These are phyloP conservation scores for Gallinago media DNA, from an alignment of 2,113 vertebrate genomes.

Conservation along the genomic window DNA sequence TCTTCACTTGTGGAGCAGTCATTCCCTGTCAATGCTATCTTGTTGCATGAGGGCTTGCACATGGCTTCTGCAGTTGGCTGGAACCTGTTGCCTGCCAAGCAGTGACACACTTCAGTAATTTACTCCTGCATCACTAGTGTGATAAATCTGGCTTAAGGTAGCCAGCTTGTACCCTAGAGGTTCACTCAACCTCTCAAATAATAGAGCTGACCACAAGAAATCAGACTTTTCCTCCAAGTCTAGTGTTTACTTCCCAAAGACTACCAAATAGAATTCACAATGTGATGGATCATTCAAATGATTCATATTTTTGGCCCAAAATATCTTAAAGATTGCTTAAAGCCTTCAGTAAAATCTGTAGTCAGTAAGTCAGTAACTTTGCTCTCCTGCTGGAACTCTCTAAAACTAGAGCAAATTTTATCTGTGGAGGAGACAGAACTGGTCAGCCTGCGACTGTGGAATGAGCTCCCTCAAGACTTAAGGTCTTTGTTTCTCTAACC, in stretches of 20 bases:
- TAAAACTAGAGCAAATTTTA: background rate
- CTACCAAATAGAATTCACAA: background rate
- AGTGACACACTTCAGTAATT: background rate
- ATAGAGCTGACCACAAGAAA: background rate
- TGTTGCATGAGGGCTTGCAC: background rate
- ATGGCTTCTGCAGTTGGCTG: background rate
- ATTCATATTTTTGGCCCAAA: background rate
- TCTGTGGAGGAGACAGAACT: background rate
- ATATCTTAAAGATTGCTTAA: background rate
- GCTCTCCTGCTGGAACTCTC: background rate
- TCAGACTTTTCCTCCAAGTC: background rate
- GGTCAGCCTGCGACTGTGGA: background rate
- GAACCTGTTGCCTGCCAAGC: background rate
- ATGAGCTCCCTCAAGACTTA: background rate
- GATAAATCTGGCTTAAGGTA: background rate
- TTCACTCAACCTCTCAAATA: background rate
- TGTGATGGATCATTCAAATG: background rate
- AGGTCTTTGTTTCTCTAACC: background rate
- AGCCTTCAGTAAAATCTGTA: background rate
- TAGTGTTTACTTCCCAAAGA: background rate
- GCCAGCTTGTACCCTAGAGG: background rate
- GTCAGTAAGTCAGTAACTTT: background rate
- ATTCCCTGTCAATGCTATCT: background rate
- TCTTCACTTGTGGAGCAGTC: background rate
- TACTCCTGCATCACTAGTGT: background rate